A percentile compares a stretch with the other conserved stretches of the same genome.
Conservation (phyloP, 2,113 vertebrate genomes). For the Burhinus bistriatus region DNA sequence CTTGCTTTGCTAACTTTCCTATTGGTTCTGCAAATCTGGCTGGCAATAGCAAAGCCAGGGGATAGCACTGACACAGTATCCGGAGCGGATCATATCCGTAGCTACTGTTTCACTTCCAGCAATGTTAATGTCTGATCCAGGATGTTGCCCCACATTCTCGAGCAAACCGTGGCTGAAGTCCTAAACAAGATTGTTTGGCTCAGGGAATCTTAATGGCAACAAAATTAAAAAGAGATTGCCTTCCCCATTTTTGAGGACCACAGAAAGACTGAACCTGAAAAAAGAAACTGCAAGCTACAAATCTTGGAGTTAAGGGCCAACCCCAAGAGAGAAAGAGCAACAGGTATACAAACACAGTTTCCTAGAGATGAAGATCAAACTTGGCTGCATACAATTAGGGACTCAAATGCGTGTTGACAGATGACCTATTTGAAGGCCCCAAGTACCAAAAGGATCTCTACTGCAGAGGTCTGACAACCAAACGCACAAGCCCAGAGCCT, state of each 20-base stretch:
- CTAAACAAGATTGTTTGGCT: background rate
- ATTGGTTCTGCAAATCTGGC: background rate
- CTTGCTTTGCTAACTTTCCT: background rate
- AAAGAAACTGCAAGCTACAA: background rate
- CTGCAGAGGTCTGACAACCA: background rate
- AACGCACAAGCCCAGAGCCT: background rate
- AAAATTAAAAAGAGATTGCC: background rate
- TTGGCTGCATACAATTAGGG: background rate
- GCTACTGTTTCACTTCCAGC: background rate
- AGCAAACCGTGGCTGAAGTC: accelerated
- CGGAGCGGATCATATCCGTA: background rate
- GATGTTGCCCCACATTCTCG: background rate
- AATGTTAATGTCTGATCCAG: background rate
- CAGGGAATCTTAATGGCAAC: background rate
- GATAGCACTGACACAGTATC: background rate
- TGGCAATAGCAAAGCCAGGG: background rate
- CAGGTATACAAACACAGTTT: accelerated
- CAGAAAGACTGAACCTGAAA: background rate
- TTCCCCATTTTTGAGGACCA: background rate
- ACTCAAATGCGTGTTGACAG: background rate
- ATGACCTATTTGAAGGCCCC: background rate
- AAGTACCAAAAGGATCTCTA: background rate
- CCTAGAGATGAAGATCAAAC: background rate
- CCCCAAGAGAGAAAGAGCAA: background rate
- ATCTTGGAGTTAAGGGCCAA: background rate